Base-by-base conservation (phyloP, 92 coral and sea anemone genomes). In the Blastomussa wellsi region DNA sequence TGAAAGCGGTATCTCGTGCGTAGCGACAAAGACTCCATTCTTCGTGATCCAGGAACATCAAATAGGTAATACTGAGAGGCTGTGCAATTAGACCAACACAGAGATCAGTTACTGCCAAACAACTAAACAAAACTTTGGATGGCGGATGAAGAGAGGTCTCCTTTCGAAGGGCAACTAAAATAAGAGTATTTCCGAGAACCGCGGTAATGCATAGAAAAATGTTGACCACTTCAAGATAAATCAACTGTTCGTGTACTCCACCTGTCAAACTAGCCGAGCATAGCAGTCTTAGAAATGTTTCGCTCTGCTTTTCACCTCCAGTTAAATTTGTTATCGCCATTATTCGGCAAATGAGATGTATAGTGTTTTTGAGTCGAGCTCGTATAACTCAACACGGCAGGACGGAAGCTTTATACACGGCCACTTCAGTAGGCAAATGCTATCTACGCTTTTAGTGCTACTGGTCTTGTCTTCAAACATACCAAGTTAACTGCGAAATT, bases 31-130 rank as follows among this genome's bases (percentile, higher is more conserved):
- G 32, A 19, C 49, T 51, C 79, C 62, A 47, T 14, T 28, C 14
- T 16, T 75, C 79, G 62, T 44, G 5, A 29, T 48, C 64, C 26
- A 51, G 55, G 19, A 42, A 47, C 38, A 75, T 75, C 79, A 53
- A 75, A 42, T 75, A 31, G 60, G 64, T 48, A 49, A 75, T 42
- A 13, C 9, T 24, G 38, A 48, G 7, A 75, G 80, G 80, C 29
- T 76, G 38, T 7, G 44, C 0, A 20, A 51, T 33, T 2, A 76
- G 39, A 53, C 80, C 80, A 51, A 76, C 80, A 7, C 65, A 49
- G 39, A 76, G 66, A 76, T 76, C 80, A 52, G 80, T 52, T 28
- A n/a, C 17, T 33, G 80, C 66, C 41, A 76, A 44, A 62, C 68
- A 62, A 11, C 49, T 26, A n/a, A 3, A 51, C 37, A 76, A 76